Evolutionary conservation across 2,888 invertebrate genomes (phyloP).

Genomic region (Heteromurus nitidus): DNA sequence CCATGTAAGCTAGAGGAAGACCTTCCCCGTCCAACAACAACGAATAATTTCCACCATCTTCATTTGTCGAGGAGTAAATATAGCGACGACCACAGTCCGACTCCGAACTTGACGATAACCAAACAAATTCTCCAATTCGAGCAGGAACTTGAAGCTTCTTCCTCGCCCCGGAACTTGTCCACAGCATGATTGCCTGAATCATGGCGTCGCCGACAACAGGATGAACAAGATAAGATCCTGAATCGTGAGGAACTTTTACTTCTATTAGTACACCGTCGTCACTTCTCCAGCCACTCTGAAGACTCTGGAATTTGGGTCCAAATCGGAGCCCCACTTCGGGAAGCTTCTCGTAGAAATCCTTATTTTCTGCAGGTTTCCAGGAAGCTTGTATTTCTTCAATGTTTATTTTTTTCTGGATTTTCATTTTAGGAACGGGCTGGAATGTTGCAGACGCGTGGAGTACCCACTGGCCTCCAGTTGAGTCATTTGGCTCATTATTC

Average conservation of each 20-base stretch:
- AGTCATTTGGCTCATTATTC: not conserved
- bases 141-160: constrained; percentile 4
- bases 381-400: not conserved
- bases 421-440: not conserved
- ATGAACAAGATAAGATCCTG: constrained; percentile 19
- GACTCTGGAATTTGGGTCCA: constrained; percentile 42
- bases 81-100: not conserved
- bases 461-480: constrained; percentile 30
- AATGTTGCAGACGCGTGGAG: constrained; percentile 10
- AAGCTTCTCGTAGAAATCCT: constrained; percentile 2
- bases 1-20: constrained; percentile 19
- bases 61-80: not conserved
- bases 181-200: not conserved
- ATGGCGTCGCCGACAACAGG: constrained; percentile 26
- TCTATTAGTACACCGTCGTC: not conserved
- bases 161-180: not conserved
- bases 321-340: constrained; percentile 23
- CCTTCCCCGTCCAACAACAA: constrained; percentile 3
- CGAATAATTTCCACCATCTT: not conserved
- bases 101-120: not conserved
- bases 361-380: not conserved
- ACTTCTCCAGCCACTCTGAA: not conserved
- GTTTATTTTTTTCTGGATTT: too few relatives aligned
- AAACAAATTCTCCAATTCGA: not conserved
- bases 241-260: not conserved